A percentile compares a stretch with the other conserved stretches of the same genome.
phyloP scores from a whole-genome alignment of 2,113 vertebrate genomes.

The Prunella himalayana region DNA sequence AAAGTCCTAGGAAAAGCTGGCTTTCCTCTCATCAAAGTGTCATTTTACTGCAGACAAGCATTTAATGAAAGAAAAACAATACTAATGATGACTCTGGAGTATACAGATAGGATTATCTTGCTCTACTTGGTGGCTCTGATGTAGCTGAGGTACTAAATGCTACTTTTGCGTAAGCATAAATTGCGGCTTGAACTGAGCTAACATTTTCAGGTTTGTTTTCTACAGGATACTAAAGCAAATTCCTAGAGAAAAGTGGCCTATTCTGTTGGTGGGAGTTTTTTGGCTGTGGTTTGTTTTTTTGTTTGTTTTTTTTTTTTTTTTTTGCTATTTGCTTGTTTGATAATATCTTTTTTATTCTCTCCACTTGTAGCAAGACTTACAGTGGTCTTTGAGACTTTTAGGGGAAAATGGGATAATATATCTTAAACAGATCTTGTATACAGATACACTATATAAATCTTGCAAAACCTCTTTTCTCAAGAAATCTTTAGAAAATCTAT shows the following conservation, averaged over 20 bases:
- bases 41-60: neutral
- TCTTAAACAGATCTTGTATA: neutral
- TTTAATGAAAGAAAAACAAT: neutral
- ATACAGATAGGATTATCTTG: neutral
- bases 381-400: neutral
- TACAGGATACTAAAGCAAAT: neutral
- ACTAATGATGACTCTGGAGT: neutral
- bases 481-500: neutral
- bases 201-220: neutral
- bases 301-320: neutral
- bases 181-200: neutral
- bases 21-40: neutral
- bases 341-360: neutral
- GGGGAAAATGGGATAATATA: neutral
- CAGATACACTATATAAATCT: neutral
- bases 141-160: neutral
- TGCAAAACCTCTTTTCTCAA: neutral
- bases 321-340: neutral
- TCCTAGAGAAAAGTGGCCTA: neutral
- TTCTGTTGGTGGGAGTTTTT: accelerated
- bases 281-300: neutral
- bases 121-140: neutral
- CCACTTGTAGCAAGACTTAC: neutral
- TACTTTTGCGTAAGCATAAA: neutral
- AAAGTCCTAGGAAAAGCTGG: neutral